Percentiles rank a stretch among this genome's conserved stretches.
Conservation (phyloP, 2,113 vertebrate species). For the Elephas maximus region DNA sequence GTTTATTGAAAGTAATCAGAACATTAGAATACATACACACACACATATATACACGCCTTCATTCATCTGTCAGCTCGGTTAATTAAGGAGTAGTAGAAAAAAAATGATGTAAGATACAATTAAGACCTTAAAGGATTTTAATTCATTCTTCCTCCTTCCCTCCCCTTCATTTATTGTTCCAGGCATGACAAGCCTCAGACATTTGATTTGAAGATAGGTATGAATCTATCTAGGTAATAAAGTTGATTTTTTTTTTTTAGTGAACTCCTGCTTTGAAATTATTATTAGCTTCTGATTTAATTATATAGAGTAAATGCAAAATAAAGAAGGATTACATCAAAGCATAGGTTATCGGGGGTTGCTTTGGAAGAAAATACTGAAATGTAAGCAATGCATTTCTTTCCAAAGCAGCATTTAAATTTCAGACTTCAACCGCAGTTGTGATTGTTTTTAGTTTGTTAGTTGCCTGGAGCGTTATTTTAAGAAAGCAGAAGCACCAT, state of each 20-base stretch:
- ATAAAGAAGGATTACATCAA: conserved; percentile 1
- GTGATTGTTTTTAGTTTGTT: conserved; percentile 42
- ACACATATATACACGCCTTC: background rate
- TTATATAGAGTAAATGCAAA: conserved; percentile 34
- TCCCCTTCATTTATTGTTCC: conserved; percentile 19
- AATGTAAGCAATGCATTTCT: conserved; percentile 41
- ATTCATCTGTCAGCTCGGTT: background rate
- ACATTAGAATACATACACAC: background rate
- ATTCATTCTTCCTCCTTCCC: background rate
- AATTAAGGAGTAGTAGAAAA: conserved; percentile 43
- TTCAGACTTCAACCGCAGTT: conserved; percentile 81
- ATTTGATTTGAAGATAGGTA: conserved; percentile 57
- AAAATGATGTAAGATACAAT: background rate
- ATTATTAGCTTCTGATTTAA: background rate
- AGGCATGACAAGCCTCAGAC: conserved; percentile 30
- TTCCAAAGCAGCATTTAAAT: conserved; percentile 71
- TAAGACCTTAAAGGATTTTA: background rate
- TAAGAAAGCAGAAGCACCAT: conserved; percentile 83
- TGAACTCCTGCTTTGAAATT: conserved; percentile 12
- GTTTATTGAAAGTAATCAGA: background rate
- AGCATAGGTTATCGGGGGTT: background rate
- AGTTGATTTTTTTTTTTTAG: conserved; percentile 7
- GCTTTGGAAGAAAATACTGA: conserved; percentile 51
- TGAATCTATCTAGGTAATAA: background rate
- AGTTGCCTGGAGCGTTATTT: conserved; percentile 84